Conservation (phyloP, 1,140 invertebrate species). For the Scaptomyza pallida region DNA sequence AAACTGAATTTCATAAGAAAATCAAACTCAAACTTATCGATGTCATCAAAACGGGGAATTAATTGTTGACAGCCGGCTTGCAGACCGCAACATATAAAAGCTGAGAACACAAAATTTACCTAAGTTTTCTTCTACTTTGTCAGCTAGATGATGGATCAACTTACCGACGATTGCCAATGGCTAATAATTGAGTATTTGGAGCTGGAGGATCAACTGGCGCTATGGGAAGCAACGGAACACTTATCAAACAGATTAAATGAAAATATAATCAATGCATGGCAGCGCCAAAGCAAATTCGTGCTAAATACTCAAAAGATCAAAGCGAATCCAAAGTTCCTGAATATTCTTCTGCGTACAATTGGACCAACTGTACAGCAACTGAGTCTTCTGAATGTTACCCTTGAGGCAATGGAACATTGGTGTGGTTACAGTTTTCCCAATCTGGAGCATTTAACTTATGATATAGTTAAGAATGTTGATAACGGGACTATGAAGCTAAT, state of each 20-base stretch:
- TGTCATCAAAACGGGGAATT: background rate
- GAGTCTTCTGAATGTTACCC: background rate
- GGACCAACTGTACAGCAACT: constrained; percentile 2
- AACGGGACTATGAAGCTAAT: background rate
- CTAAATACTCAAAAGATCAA: background rate
- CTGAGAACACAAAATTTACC: too few relatives aligned
- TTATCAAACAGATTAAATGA: background rate
- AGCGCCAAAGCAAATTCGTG: background rate
- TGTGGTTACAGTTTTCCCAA: background rate
- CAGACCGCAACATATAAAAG: too few relatives aligned
- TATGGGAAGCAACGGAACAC: constrained; percentile 15
- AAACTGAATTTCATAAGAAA: too few relatives aligned
- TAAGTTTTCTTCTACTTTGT: too few relatives aligned
- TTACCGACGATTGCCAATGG: constrained; percentile 28
- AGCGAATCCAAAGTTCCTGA: background rate
- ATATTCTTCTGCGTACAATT: constrained; percentile 6
- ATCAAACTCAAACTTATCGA: too few relatives aligned
- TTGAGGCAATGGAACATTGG: background rate
- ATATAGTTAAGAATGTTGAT: background rate
- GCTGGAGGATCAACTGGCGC: background rate
- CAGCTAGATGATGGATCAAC: constrained; percentile 6
- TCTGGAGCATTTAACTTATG: constrained; percentile 1
- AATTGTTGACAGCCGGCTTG: too few relatives aligned
- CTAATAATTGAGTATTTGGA: constrained; percentile 6
- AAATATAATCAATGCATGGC: constrained; percentile 17